Evolutionary conservation across 2,888 invertebrate species (phyloP).

Genomic region (Torymus texanus): DNA sequence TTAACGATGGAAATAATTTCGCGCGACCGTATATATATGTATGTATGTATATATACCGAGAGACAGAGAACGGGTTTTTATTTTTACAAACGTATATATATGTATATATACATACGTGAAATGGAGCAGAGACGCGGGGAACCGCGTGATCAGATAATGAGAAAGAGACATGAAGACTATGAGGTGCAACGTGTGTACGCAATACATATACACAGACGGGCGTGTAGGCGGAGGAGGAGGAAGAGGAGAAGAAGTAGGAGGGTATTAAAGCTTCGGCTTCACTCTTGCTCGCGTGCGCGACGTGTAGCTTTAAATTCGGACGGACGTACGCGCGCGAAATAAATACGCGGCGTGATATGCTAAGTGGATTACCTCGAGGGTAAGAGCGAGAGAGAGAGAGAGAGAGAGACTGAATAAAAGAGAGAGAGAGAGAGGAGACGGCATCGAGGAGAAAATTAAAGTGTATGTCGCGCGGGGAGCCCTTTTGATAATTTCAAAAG

Average conservation of each 20-base stretch:
- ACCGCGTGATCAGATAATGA: constrained; percentile 30
- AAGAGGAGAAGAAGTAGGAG: not conserved
- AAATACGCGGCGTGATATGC: not conserved
- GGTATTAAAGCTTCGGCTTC: not conserved
- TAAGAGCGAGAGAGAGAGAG: not conserved
- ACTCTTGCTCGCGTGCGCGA: not conserved
- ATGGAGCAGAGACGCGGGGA: not conserved
- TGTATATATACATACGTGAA: not conserved
- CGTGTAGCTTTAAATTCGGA: constrained; percentile 41
- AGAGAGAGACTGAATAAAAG: not conserved
- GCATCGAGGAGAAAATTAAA: no score
- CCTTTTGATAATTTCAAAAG: no score
- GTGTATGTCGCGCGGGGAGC: no score
- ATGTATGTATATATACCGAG: no score
- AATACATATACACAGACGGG: no score
- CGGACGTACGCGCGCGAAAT: constrained; percentile 23
- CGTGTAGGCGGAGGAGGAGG: not conserved
- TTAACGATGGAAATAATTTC: constrained; percentile 68
- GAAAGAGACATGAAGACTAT: constrained; percentile 20
- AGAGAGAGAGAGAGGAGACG: no score
- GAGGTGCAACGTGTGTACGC: not conserved
- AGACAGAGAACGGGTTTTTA: constrained; percentile 61
- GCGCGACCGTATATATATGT: constrained; percentile 23
- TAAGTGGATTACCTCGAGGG: not conserved
- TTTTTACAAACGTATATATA: no score